Evolutionary conservation across 2,113 vertebrate species (phyloP).

Genomic region (Rafetus swinhoei): DNA sequence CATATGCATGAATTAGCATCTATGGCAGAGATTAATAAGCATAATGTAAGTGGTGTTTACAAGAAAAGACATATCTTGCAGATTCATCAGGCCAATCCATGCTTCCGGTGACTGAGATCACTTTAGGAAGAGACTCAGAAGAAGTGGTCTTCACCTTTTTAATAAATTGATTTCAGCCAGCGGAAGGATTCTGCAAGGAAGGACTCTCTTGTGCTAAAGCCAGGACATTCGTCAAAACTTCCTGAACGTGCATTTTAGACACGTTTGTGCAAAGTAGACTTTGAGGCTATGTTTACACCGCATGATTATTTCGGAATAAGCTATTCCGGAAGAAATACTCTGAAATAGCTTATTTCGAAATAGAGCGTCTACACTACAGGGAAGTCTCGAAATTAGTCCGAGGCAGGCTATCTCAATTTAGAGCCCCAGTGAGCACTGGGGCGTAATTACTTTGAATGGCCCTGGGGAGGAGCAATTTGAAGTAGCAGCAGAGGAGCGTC

Average conservation of each 20-base stretch:
- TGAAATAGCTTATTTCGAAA: too few relatives aligned
- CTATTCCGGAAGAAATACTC: too few relatives aligned
- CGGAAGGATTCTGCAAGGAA: conserved; percentile 43
- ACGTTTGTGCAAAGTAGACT: too few relatives aligned
- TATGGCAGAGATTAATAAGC: conserved; percentile 48
- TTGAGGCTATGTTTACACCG: too few relatives aligned
- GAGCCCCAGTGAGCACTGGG: too few relatives aligned
- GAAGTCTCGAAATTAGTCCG: too few relatives aligned
- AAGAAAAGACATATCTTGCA: conserved; percentile 17
- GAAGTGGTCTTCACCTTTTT: conserved; percentile 54
- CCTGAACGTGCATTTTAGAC: not conserved
- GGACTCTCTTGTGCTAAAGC: conserved; percentile 42
- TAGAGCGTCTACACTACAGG: too few relatives aligned
- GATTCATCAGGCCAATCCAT: not conserved
- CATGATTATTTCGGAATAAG: too few relatives aligned
- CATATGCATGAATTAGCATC: conserved; percentile 48
- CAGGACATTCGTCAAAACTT: conserved; percentile 20
- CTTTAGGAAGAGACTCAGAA: conserved; percentile 51
- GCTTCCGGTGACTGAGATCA: conserved; percentile 24
- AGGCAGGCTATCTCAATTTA: too few relatives aligned
- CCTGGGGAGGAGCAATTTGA: too few relatives aligned
- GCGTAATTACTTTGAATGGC: too few relatives aligned
- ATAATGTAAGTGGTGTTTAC: conserved; percentile 40
- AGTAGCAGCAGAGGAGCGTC: too few relatives aligned
- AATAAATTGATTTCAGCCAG: conserved; percentile 32